Evolutionary conservation across 2,888 invertebrate species (phyloP).

Genomic region (Trissonchulus latispiculum): DNA sequence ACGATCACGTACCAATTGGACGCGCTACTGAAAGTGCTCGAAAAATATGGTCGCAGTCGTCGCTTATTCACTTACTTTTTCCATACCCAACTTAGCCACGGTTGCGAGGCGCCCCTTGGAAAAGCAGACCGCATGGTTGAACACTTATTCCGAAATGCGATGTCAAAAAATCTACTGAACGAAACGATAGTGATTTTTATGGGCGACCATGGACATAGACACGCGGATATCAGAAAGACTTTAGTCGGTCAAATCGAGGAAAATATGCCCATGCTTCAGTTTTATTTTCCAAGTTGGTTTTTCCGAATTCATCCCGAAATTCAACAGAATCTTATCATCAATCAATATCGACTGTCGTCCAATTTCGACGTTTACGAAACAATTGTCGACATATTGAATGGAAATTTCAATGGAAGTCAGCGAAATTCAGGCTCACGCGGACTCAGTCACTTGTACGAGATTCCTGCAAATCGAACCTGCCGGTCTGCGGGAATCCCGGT

Average conservation of each 20-base stretch:
- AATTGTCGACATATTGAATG: neutral
- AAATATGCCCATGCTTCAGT: neutral
- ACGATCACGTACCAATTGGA: neutral
- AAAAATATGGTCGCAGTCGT: neutral
- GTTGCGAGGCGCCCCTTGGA: neutral
- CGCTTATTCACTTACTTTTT: neutral
- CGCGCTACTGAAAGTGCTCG: neutral
- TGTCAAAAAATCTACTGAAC: neutral
- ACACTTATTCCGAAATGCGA: neutral
- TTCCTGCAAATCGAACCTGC: conserved; percentile 18
- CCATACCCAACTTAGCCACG: neutral
- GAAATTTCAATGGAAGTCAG: conserved; percentile 16
- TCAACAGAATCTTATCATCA: neutral
- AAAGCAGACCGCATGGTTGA: neutral
- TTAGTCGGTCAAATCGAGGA: neutral
- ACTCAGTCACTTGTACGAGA: conserved; percentile 5
- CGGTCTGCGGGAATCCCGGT: conserved; percentile 17
- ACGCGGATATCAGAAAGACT: neutral
- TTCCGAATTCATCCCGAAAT: neutral
- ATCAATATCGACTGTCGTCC: conserved; percentile 2
- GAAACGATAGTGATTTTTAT: neutral
- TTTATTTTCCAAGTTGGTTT: neutral
- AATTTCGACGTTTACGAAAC: conserved; percentile 21
- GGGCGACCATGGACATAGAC: neutral
- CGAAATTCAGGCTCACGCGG: neutral